Conservation (phyloP, 2,797 vertebrate genomes). For the Typhlichthys eigenmanni region DNA sequence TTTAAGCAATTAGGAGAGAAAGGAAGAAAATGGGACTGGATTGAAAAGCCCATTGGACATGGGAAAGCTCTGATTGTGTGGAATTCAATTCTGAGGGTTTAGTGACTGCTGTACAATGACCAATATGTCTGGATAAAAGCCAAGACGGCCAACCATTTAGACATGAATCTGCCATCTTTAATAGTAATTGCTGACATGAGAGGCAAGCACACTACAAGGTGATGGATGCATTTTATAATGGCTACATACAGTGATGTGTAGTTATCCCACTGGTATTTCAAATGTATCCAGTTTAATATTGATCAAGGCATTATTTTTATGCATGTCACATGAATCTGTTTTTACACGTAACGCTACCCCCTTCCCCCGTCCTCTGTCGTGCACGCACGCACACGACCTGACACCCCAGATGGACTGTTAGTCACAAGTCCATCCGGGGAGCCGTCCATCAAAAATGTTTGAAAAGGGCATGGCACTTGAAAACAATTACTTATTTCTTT, state of each 20-base stretch:
- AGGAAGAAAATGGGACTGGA: constrained; percentile 60
- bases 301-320: too few relatives aligned
- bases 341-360: too few relatives aligned
- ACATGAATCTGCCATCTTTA: constrained; percentile 18
- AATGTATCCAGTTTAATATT: background rate
- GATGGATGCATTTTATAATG: constrained; percentile 26
- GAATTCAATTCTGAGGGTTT: constrained; percentile 50
- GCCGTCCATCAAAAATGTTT: too few relatives aligned
- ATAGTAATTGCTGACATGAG: background rate
- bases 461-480: too few relatives aligned
- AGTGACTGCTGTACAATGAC: constrained; percentile 49
- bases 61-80: constrained; percentile 32
- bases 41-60: constrained; percentile 66
- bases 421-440: too few relatives aligned
- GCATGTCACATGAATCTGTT: too few relatives aligned
- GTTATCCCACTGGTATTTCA: constrained; percentile 1
- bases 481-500: too few relatives aligned
- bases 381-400: too few relatives aligned
- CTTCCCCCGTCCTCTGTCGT: too few relatives aligned
- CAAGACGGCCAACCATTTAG: constrained; percentile 18
- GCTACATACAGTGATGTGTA: constrained; percentile 11
- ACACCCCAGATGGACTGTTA: too few relatives aligned
- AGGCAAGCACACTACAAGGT: background rate
- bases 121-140: constrained; percentile 41
- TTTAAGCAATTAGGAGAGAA: constrained; percentile 62